Conservation (phyloP, 2,888 invertebrate species). For the Patella caerulea region DNA sequence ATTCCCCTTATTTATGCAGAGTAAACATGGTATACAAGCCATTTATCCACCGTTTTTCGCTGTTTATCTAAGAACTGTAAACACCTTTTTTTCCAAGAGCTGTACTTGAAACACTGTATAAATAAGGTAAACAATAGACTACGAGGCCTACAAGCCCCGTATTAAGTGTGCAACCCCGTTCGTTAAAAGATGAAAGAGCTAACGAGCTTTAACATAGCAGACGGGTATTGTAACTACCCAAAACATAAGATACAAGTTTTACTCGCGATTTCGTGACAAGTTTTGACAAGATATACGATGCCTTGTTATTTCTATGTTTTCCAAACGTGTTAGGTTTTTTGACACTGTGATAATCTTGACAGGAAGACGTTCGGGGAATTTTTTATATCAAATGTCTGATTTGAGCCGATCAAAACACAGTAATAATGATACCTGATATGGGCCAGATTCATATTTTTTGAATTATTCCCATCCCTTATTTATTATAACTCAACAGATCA, state of each 20-base stretch:
- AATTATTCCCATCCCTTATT: too few species aligned
- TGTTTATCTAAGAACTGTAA: too few species aligned
- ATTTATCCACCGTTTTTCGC: too few species aligned
- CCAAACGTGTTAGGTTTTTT: background rate
- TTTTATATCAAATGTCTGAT: too few species aligned
- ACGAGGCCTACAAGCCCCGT: too few species aligned
- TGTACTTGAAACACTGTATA: background rate
- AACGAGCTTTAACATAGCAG: background rate
- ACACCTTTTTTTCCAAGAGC: too few species aligned
- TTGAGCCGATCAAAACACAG: too few species aligned
- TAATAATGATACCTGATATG: too few species aligned
- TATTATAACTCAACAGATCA: too few species aligned
- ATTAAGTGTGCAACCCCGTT: background rate
- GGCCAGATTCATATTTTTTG: too few species aligned
- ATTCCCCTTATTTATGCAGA: too few species aligned
- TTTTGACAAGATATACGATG: background rate
- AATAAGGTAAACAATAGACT: background rate
- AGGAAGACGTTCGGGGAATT: background rate
- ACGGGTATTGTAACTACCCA: background rate
- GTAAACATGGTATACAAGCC: too few species aligned
- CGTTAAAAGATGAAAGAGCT: slow-evolving; percentile 3
- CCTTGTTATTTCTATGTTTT: background rate
- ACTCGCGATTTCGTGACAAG: background rate
- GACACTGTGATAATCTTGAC: background rate
- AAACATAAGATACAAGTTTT: background rate